These are phyloP conservation scores for Ispidina picta DNA, from an alignment of 2,797 vertebrate species.

Conservation along the genomic window DNA sequence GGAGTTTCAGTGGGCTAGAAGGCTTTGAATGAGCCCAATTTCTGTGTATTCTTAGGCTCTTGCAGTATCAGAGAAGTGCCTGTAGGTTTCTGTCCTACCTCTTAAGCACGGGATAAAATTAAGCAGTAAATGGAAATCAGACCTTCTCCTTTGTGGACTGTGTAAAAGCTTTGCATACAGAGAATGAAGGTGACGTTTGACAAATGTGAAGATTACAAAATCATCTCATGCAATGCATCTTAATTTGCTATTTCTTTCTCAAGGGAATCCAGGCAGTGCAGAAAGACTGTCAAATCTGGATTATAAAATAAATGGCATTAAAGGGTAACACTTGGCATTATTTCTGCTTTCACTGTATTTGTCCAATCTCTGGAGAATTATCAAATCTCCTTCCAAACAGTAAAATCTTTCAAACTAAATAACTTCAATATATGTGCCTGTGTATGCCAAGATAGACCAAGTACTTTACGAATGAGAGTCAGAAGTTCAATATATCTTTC, in stretches of 20 bases:
- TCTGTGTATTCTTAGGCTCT: conserved; percentile 29
- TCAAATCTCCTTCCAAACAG: conserved; percentile 37
- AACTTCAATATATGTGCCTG: conserved; percentile 13
- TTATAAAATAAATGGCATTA: conserved; percentile 21
- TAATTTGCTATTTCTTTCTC: neutral
- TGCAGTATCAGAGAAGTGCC: conserved; percentile 30
- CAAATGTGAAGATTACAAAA: neutral
- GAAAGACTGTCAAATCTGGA: neutral
- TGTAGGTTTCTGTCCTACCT: conserved; percentile 13
- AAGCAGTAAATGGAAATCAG: conserved; percentile 32
- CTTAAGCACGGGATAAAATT: conserved; percentile 21
- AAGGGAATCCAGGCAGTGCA: conserved; percentile 10
- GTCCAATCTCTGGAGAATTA: conserved; percentile 22
- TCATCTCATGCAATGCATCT: neutral
- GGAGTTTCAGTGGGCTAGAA: conserved; percentile 40
- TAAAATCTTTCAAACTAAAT: conserved; percentile 43
- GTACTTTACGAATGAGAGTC: neutral
- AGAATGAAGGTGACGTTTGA: neutral
- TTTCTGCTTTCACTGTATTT: conserved; percentile 34
- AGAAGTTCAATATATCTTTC: conserved; percentile 15
- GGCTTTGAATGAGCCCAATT: conserved; percentile 3
- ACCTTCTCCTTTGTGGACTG: neutral
- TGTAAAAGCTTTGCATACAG: neutral
- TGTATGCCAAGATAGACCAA: conserved; percentile 4
- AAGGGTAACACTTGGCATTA: neutral